Evolutionary conservation across 2,113 vertebrate species (phyloP), one percentile per base, ranked within the genome.

Genomic region (Cyanoliseus patagonus): DNA sequence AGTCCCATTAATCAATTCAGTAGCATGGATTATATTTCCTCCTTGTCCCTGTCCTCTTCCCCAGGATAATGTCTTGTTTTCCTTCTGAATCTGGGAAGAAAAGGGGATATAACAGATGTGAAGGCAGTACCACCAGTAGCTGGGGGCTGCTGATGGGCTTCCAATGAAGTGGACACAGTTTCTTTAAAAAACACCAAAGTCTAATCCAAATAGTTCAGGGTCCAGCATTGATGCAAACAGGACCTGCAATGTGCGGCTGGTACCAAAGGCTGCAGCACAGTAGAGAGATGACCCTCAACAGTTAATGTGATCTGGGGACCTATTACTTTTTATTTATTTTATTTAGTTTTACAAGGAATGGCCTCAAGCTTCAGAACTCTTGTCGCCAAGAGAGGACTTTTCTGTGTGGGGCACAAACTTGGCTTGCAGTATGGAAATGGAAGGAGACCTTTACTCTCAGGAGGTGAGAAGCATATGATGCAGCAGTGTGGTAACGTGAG

Each of bases 1-100:
- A 96, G 93, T 47, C 88, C 92, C 92, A 97, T 96, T 95, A 97
- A 98, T 98, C 96, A 97, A 88, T 63, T 81, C 88, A 97, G 52
- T 52, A 78, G 62, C 81, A 88, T 20, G 92, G 88, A 90, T 92
- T 73, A 75, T 91, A 93, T 95, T 96, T 96, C 85, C 69, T 73
- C 93, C 23, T 79, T 44, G 37, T 66, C 42, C 73, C 77, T 78
- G 47, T 74, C 83, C 47, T 83, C 81, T 83, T 3, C 13, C 39
- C 11, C 52, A 24, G 19, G 76, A 92, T 49, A 96, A 74, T 69
- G 44, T 42, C 37, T 59, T 11, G 23, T 73, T 88, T 95, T 83
- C 31, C 79, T 94, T 97, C 70, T 52, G 57, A 96, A 92, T 59
- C n/a, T 80, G 28, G 67, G 82, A 37, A 37, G 78, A 47, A 62